Evolutionary conservation across 2,797 vertebrate genomes (phyloP).

Genomic region (Peromyscus attwateri): DNA sequence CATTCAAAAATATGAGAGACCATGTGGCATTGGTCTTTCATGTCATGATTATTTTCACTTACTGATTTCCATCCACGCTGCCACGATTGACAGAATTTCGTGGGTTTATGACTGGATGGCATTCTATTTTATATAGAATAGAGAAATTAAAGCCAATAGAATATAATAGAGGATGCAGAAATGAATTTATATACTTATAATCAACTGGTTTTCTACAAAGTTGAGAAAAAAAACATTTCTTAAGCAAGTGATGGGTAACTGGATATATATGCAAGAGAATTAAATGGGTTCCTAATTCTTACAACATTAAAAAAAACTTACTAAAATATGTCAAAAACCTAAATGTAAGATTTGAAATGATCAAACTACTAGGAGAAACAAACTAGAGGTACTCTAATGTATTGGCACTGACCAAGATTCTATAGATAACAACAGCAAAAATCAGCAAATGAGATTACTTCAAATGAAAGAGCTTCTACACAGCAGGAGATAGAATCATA

Average conservation of each 20-base stretch:
- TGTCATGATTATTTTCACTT: not conserved
- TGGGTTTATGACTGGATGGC: not conserved
- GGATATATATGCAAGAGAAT: not conserved
- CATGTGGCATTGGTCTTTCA: not conserved
- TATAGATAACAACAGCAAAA: not conserved
- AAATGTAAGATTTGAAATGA: not conserved
- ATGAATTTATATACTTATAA: not conserved
- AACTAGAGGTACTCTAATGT: not conserved
- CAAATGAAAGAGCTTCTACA: not conserved
- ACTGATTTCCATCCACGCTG: not conserved
- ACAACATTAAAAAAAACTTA: not conserved
- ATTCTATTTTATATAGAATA: not conserved
- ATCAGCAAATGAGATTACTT: not conserved
- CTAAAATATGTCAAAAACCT: not conserved
- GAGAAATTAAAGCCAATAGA: not conserved
- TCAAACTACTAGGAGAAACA: not conserved
- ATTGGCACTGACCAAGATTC: not conserved
- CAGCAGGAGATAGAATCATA: not conserved
- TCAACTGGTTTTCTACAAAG: not conserved
- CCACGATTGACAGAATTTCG: not conserved
- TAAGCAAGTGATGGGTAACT: not conserved
- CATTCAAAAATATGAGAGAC: not conserved
- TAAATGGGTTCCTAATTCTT: not conserved
- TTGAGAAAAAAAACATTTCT: not conserved
- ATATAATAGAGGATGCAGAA: not conserved